Conservation (phyloP, 2,888 invertebrate genomes). For the Cryptus viduatorius region DNA sequence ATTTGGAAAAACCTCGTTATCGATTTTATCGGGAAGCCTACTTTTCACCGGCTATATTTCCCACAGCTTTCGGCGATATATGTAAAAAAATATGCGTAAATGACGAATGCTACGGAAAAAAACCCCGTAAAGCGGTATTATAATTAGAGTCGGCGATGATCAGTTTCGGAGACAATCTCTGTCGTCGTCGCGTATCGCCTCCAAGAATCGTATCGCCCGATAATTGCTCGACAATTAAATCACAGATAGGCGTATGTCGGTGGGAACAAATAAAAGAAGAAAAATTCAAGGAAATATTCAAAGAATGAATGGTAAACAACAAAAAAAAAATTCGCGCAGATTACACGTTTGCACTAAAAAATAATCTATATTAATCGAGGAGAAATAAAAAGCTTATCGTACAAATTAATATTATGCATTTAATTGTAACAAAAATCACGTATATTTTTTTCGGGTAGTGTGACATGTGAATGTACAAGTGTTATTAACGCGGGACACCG, state of each 20-base stretch:
- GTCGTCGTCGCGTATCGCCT: background rate
- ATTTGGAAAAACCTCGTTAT: background rate
- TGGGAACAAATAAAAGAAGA: conserved; percentile 68
- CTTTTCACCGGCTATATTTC: background rate
- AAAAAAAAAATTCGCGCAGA: background rate
- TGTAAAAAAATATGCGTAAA: background rate
- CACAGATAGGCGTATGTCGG: conserved; percentile 79
- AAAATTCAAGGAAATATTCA: conserved; percentile 2
- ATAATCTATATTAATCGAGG: conserved; percentile 72
- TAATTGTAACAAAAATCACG: conserved; percentile 76
- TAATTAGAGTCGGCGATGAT: background rate
- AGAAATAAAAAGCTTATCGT: conserved; percentile 77
- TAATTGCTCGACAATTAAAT: conserved; percentile 79
- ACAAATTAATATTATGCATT: conserved; percentile 80
- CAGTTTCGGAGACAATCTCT: background rate
- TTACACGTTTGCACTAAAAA: conserved; percentile 66
- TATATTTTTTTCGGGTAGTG: conserved; percentile 74
- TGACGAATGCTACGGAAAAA: background rate
- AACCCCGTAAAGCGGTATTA: background rate
- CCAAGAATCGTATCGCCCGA: conserved; percentile 28
- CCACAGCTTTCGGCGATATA: background rate
- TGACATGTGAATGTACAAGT: conserved; percentile 79
- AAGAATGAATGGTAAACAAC: conserved; percentile 8
- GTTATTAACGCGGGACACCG: conserved; percentile 67
- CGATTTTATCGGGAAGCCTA: background rate